These are phyloP conservation scores for Campodea augens DNA, from an alignment of 1,140 invertebrate genomes.

Conservation along the genomic window DNA sequence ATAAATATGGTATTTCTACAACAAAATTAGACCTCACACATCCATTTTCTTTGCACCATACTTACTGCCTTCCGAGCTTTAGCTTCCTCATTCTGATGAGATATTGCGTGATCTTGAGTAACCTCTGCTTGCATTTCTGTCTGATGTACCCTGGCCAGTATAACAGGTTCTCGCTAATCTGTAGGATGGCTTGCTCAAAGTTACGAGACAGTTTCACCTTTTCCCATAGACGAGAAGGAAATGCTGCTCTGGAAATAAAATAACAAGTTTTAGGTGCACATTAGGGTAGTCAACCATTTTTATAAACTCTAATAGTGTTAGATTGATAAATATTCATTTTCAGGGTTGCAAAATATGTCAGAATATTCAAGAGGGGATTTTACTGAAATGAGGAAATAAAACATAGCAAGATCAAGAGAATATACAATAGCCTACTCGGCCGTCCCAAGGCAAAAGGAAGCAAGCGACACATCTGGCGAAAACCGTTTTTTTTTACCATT, in stretches of 20 bases:
- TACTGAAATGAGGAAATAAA: neutral
- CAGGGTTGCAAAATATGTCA: slow-evolving; percentile 72
- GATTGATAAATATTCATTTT: slow-evolving; percentile 91
- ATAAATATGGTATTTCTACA: no score
- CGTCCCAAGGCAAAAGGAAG: slow-evolving; percentile 3
- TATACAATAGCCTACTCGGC: no score
- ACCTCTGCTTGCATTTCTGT: slow-evolving; percentile 85
- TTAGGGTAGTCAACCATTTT: slow-evolving; percentile 85
- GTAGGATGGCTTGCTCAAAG: slow-evolving; percentile 86
- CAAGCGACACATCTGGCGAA: no score
- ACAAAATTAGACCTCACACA: neutral
- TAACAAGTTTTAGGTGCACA: slow-evolving; percentile 89
- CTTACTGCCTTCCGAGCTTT: slow-evolving; percentile 64
- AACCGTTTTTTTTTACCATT: no score
- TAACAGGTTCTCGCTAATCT: slow-evolving; percentile 89
- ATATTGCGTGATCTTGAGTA: slow-evolving; percentile 92
- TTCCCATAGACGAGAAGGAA: slow-evolving; percentile 87
- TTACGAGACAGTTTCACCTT: slow-evolving; percentile 85
- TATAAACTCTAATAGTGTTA: slow-evolving; percentile 80
- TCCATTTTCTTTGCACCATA: slow-evolving; percentile 13
- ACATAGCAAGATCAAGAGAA: no score
- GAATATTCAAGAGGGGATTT: no score
- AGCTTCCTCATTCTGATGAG: slow-evolving; percentile 90
- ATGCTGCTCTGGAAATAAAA: slow-evolving; percentile 80
- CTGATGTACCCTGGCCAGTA: slow-evolving; percentile 81